Percentiles rank a stretch among this genome's conserved stretches.
These are phyloP conservation scores for Uloborus plumipes DNA, from an alignment of 2,888 invertebrate genomes.

Conservation along the genomic window DNA sequence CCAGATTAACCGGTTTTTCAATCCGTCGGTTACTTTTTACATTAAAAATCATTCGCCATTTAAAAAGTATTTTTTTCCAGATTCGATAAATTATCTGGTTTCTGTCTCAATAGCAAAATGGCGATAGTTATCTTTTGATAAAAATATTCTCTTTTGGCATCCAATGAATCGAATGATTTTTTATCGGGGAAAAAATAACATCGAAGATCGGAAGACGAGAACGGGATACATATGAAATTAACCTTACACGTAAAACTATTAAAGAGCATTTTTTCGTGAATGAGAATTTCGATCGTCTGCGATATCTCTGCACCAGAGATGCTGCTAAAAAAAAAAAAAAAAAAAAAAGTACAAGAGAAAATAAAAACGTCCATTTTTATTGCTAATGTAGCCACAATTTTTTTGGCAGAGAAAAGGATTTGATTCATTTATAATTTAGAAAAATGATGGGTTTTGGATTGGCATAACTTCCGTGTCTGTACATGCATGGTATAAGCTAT, in stretches of 20 bases:
- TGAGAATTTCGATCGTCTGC: conserved; percentile 54
- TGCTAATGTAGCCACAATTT: conserved; percentile 44
- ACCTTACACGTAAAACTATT: conserved; percentile 58
- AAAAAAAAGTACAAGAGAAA: conserved; percentile 26
- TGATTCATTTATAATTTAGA: conserved; percentile 64
- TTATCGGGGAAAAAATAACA: no score
- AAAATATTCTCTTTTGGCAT: conserved; percentile 46
- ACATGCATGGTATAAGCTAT: no score
- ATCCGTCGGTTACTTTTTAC: no score
- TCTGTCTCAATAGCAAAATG: conserved; percentile 61
- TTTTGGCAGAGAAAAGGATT: conserved; percentile 38
- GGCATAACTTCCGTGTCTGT: no score
- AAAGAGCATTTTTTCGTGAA: conserved; percentile 27
- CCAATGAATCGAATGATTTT: conserved; percentile 21
- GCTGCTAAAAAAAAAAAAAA: conserved; percentile 29
- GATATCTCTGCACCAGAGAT: conserved; percentile 46
- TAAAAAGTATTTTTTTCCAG: conserved; percentile 7
- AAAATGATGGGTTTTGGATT: conserved; percentile 36
- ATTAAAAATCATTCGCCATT: no score
- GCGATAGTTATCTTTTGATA: conserved; percentile 63
- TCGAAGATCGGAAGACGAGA: no score
- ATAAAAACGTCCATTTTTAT: not conserved
- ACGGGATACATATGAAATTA: conserved; percentile 22
- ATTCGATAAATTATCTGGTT: conserved; percentile 50
- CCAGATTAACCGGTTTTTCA: no score